A percentile compares a stretch with the other conserved stretches of the same genome.
These are phyloP conservation scores for Sesamia inferens DNA, from an alignment of 2,888 invertebrate genomes.

Conservation along the genomic window DNA sequence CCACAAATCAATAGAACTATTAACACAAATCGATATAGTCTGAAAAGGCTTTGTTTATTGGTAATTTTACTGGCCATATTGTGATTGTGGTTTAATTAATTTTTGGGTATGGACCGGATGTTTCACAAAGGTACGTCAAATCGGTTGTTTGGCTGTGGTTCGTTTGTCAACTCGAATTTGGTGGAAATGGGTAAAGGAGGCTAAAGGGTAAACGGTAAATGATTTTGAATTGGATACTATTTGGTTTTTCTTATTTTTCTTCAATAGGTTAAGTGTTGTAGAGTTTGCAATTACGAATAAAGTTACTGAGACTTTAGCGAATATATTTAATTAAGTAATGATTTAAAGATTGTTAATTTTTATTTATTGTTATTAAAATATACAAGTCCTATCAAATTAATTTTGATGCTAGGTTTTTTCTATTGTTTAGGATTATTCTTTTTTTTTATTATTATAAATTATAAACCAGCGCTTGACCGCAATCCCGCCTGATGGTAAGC, in stretches of 20 bases:
- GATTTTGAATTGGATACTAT: slow-evolving; percentile 61
- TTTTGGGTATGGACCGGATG: slow-evolving; percentile 57
- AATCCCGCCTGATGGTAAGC: too few relatives aligned
- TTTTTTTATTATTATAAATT: too few relatives aligned
- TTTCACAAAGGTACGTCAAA: slow-evolving; percentile 70
- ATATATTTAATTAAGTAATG: background rate
- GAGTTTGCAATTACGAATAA: background rate
- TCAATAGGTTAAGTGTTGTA: background rate
- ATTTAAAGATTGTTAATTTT: background rate
- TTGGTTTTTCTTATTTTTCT: background rate
- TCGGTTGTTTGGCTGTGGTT: slow-evolving; percentile 66
- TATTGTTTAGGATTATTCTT: too few relatives aligned
- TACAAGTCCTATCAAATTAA: too few relatives aligned
- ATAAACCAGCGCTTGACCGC: too few relatives aligned
- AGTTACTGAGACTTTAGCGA: background rate
- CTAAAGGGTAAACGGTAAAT: slow-evolving; percentile 48
- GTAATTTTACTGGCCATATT: slow-evolving; percentile 64
- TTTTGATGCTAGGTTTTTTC: too few relatives aligned
- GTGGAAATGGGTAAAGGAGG: slow-evolving; percentile 66
- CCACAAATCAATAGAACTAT: slow-evolving; percentile 76
- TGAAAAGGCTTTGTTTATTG: slow-evolving; percentile 56
- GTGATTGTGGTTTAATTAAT: slow-evolving; percentile 56
- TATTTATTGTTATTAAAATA: too few relatives aligned
- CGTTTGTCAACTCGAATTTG: slow-evolving; percentile 73
- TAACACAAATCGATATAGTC: slow-evolving; percentile 72